Evolutionary conservation across 1,140 invertebrate genomes (phyloP), one percentile per base, ranked within the genome.

Genomic region (Brachionus rotundiformis): DNA sequence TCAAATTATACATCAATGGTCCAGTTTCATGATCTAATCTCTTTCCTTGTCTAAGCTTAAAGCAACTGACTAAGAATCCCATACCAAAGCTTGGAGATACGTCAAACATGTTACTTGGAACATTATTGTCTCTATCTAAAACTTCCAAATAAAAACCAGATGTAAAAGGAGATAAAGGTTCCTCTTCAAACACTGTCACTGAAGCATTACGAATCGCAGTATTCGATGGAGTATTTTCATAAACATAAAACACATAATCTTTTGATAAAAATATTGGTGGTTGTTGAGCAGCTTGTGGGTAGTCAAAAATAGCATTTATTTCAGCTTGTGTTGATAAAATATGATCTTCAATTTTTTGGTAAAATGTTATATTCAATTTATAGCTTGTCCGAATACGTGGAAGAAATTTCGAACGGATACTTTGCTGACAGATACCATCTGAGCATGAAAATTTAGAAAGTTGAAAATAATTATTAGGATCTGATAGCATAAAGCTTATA

Each of bases 111-210:
- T 3, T 7, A 71, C 16, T 23, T 16, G 73, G 25, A 29, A 13
- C 47, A 16, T 16, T 59, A 13, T 25, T 41, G 23, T 79, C 47
- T 25, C n/a, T 8, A 61, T 29, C 54, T 3, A 39, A 36, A 19
- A 79, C 23, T 79, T 79, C 29, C 11, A 79, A n/a, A 79, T 59
- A 13, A 31, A 79, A 79, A 27, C 76, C 76, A 19, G 76, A 79
- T 8, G 29, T 39, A 33, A 8, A 19, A 3, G n/a, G 7, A 1
- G 76, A 79, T 25, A 59, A 41, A n/a, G 23, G 5, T 10, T 79
- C 59, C 23, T 29, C n/a, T 54, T 79, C 76, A 33, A 33, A 16
- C 5, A 63, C 23, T 25, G 19, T 54, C 11, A 79, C 13, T 36
- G 76, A 79, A 5, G 36, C 76, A 27, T 79, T 79, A 31, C 33